phyloP scores from a whole-genome alignment of 2,113 vertebrate species.

The Pluvianellus socialis region DNA sequence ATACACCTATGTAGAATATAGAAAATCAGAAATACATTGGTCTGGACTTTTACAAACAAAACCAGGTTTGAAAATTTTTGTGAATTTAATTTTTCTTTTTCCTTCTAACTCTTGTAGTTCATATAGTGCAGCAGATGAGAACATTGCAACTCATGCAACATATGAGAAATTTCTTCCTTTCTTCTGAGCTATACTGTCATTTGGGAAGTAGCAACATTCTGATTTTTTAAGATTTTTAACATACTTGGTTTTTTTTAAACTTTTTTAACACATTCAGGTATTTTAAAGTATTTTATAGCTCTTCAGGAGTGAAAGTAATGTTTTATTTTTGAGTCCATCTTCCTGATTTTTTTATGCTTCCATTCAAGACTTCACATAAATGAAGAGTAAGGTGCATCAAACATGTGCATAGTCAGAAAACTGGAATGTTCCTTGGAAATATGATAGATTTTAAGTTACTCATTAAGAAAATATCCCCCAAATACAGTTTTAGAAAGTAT shows the following conservation, averaged over 20 bases:
- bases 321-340: not conserved
- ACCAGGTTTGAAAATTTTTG: not conserved
- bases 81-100: not conserved
- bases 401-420: not conserved
- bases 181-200: not conserved
- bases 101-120: not conserved
- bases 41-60: not conserved
- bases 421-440: not conserved
- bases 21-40: not conserved
- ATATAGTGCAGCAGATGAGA: not conserved
- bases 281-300: not conserved
- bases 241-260: too few relatives aligned
- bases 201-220: not conserved
- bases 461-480: not conserved
- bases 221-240: not conserved
- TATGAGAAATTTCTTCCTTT: not conserved
- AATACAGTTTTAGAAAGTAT: not conserved
- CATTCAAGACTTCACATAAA: not conserved
- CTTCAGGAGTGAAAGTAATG: not conserved
- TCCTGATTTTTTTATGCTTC: not conserved
- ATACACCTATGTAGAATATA: not conserved
- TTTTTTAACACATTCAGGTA: not conserved
- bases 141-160: not conserved
- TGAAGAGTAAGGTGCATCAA: not conserved
- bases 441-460: not conserved